Conservation (phyloP, 2,888 invertebrate genomes). For the Caenorhabditis sp. region DNA sequence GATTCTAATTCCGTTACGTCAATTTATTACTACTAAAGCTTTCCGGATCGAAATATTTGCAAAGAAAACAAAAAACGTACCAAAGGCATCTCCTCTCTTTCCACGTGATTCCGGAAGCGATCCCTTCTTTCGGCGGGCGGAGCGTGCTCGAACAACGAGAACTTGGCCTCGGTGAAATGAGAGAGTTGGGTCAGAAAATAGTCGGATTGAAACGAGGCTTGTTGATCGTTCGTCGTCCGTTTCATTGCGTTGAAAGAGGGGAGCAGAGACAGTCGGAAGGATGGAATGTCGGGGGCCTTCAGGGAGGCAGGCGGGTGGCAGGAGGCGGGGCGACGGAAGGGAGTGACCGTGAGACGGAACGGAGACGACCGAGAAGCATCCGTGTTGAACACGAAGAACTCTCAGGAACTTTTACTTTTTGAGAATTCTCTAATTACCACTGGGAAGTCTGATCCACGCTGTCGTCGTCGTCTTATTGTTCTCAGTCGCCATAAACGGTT, state of each 20-base stretch:
- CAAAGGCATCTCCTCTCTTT: constrained; percentile 49
- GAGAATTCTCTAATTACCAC: too few species aligned
- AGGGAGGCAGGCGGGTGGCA: constrained; percentile 16
- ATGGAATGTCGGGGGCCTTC: not conserved
- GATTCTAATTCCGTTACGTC: not conserved
- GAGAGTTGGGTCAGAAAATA: constrained; percentile 53
- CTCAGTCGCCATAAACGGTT: too few species aligned
- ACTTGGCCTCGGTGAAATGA: constrained; percentile 49
- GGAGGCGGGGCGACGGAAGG: not conserved
- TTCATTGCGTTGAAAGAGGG: constrained; percentile 7
- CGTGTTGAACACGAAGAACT: not conserved
- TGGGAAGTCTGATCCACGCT: too few species aligned
- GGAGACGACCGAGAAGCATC: not conserved
- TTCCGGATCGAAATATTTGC: too few species aligned
- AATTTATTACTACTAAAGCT: constrained; percentile 4
- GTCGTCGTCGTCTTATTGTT: too few species aligned
- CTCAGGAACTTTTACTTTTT: too few species aligned
- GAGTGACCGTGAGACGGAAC: constrained; percentile 1
- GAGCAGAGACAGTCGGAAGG: not conserved
- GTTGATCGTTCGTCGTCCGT: constrained; percentile 35
- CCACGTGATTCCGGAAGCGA: constrained; percentile 49
- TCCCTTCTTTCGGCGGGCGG: constrained; percentile 46
- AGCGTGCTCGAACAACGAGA: constrained; percentile 57
- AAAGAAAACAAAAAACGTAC: constrained; percentile 22
- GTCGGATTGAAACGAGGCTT: constrained; percentile 49